Evolutionary conservation across 92 coral and sea anemone species (phyloP), one percentile per base, ranked within the genome.

Genomic region (Zoanthus sociatus): DNA sequence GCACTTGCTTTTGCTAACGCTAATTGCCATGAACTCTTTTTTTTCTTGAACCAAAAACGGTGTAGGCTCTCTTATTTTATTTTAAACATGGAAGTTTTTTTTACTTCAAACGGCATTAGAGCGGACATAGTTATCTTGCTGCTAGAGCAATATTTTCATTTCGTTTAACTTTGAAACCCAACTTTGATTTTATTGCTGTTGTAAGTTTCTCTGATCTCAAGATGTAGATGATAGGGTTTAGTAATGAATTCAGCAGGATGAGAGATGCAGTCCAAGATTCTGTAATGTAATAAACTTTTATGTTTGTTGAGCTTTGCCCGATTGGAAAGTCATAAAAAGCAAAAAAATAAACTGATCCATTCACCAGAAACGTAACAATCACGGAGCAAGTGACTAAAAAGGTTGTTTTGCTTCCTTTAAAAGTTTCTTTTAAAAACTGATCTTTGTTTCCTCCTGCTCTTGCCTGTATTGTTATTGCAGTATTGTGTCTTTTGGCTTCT

Each of bases 381-480:
- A 73, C 54, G 15, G 78, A 46, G 26, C 78, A 73, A n/a, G 78
- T 50, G 53, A 73, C 26, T 7, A 73, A 17, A 20, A 73, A 73
- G 2, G 78, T 73, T 42, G 58, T 73, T 16, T 37, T 14, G 10
- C 44, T 50, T 16, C 54, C 78, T 73, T 73, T 73, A 16, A 73
- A 37, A 17, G 50, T 50, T 3, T 17, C 53, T 17, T 73, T 73
- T 15, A 17, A 21, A 73, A 53, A 53, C 9, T 53, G 11, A 9
- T 53, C 58, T 53, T 53, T 9, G 58, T 53, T 53, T 53, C 58
- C 58, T 9, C 4, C 58, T 6, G 12, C 12, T 11, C 8, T 6
- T 53, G 13, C 11, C 58, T 53, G 58, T 9, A 8, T 53, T 53
- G 58, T 1, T 9, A 53, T 1, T 53, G 58, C 8, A 53, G 9